phyloP scores from a whole-genome alignment of 2,113 vertebrate genomes.

The Melanotaenia duboulayi region DNA sequence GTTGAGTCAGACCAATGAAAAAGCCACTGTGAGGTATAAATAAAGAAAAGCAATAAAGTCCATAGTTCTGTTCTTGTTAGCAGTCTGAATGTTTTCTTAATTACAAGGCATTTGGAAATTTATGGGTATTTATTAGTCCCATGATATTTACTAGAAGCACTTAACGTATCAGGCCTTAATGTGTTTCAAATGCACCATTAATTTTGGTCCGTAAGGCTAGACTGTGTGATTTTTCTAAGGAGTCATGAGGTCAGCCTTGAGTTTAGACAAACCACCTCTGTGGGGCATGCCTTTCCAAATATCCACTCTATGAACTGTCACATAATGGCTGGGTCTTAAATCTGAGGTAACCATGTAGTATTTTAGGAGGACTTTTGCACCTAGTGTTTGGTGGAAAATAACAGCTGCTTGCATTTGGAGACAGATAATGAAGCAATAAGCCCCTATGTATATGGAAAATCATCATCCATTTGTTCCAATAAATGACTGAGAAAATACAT shows the following conservation, averaged over 20 bases:
- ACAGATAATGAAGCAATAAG: neutral
- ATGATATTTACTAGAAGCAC: constrained; percentile 13
- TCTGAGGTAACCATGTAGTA: neutral
- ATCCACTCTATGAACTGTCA: neutral
- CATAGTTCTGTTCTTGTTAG: constrained; percentile 39
- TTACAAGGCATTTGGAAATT: constrained; percentile 21
- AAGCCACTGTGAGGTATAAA: constrained; percentile 26
- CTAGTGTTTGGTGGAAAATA: neutral
- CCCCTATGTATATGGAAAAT: too few species aligned
- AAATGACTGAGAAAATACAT: too few species aligned
- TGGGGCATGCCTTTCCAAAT: neutral
- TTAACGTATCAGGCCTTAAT: constrained; percentile 43
- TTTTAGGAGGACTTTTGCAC: neutral
- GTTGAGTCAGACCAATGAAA: constrained; percentile 53
- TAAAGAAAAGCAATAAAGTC: constrained; percentile 43
- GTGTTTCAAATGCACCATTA: constrained; percentile 31
- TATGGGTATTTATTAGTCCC: constrained; percentile 5
- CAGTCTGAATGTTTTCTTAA: constrained; percentile 33
- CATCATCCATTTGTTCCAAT: too few species aligned
- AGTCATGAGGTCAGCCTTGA: constrained; percentile 5
- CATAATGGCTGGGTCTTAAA: neutral
- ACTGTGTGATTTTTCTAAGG: constrained; percentile 3
- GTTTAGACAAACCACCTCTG: constrained; percentile 5
- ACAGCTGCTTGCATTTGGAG: neutral
- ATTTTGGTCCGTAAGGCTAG: constrained; percentile 21